phyloP scores from a whole-genome alignment of 2,888 invertebrate species.

The Eupelmus urozonus region DNA sequence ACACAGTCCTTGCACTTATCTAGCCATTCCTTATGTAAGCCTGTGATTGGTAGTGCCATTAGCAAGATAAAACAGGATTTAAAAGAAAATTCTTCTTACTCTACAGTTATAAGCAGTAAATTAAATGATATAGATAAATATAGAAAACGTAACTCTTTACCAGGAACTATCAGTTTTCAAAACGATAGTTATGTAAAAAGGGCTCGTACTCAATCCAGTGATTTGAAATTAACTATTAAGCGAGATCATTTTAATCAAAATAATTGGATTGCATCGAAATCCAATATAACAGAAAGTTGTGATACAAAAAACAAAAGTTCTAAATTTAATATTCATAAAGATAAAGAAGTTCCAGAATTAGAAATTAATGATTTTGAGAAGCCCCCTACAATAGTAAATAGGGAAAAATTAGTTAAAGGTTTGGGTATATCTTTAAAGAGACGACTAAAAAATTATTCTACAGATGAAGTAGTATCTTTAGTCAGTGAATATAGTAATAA shows the following conservation, averaged over 20 bases:
- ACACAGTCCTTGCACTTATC: background rate
- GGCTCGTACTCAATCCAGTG: slow-evolving; percentile 11
- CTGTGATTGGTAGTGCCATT: background rate
- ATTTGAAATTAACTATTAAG: slow-evolving; percentile 35
- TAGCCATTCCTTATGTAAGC: background rate
- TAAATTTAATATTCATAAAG: background rate
- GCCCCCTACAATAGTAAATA: background rate
- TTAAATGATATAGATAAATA: background rate
- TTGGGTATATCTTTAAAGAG: slow-evolving; percentile 29
- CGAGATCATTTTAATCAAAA: slow-evolving; percentile 34
- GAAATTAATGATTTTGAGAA: slow-evolving; percentile 21
- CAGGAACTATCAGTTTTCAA: background rate
- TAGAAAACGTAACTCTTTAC: slow-evolving; percentile 41
- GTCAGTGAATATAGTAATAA: slow-evolving; percentile 5
- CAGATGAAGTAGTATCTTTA: no score
- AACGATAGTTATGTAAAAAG: background rate
- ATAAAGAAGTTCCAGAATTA: slow-evolving; percentile 40
- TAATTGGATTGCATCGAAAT: slow-evolving; percentile 10
- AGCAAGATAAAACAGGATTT: background rate
- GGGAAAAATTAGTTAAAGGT: background rate
- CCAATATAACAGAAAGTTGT: background rate
- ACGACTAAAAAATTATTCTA: slow-evolving; percentile 21
- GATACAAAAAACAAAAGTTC: background rate
- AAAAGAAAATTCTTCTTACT: background rate
- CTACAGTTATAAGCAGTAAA: background rate